Percentiles rank a stretch among this genome's conserved stretches.
Conservation (phyloP, 2,113 vertebrate species). For the Ancistrus triradiatus region DNA sequence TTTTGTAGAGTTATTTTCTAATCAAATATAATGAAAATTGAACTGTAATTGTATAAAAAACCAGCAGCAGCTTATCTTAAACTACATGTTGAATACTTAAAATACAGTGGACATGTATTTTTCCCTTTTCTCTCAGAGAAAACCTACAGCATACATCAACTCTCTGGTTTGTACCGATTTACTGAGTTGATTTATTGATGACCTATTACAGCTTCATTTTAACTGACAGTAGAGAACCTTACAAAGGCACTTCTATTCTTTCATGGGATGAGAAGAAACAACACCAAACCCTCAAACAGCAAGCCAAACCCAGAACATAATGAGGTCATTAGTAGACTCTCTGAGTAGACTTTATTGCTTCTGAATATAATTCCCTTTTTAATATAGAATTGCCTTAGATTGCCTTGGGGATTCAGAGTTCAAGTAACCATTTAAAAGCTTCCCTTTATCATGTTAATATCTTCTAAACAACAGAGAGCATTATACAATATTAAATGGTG, state of each 20-base stretch:
- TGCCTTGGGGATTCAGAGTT: conserved; percentile 15
- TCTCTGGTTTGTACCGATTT: conserved; percentile 14
- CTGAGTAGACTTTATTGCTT: conserved; percentile 59
- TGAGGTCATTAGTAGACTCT: conserved; percentile 42
- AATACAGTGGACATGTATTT: too few relatives aligned
- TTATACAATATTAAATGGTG: conserved; percentile 26
- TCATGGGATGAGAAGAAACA: conserved; percentile 47
- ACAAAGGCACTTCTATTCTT: conserved; percentile 67
- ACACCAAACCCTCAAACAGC: conserved; percentile 43
- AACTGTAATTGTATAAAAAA: too few relatives aligned
- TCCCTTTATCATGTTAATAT: neutral
- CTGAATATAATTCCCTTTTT: neutral
- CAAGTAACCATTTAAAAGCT: conserved; percentile 19
- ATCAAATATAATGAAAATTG: too few relatives aligned
- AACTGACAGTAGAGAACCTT: conserved; percentile 52
- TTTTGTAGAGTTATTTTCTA: too few relatives aligned
- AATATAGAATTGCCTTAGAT: conserved; percentile 1
- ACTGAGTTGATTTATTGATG: conserved; percentile 2
- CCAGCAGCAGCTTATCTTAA: too few relatives aligned
- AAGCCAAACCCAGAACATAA: conserved; percentile 18
- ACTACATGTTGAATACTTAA: too few relatives aligned
- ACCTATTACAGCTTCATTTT: conserved; percentile 56
- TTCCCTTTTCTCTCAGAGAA: too few relatives aligned
- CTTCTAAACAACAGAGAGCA: neutral
- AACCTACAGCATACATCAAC: neutral